Conservation (phyloP, 2,888 invertebrate species). For the Dicyrtoma fusca region DNA sequence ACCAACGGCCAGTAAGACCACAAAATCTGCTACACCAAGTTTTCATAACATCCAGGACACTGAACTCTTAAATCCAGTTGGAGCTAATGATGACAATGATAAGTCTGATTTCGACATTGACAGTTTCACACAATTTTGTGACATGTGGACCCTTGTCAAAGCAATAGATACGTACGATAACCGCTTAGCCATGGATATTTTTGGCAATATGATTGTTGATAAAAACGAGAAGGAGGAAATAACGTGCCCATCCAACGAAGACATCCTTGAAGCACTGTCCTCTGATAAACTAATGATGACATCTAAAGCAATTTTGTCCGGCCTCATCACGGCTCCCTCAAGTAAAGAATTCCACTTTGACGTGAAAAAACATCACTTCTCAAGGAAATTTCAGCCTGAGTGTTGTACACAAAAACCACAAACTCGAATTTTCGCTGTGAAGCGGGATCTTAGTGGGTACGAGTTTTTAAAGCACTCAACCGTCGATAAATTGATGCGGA, state of each 20-base stretch:
- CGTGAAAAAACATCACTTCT: background rate
- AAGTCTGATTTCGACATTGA: slow-evolving; percentile 24
- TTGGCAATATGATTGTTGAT: slow-evolving; percentile 47
- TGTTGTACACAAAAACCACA: slow-evolving; percentile 15
- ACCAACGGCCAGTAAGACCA: background rate
- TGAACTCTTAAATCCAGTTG: background rate
- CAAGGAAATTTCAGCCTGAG: background rate
- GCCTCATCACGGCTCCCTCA: slow-evolving; percentile 42
- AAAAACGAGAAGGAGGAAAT: slow-evolving; percentile 23
- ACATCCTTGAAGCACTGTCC: slow-evolving; percentile 34
- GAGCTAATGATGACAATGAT: background rate
- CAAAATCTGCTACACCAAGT: no score
- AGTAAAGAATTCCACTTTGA: slow-evolving; percentile 38
- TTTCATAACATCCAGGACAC: no score
- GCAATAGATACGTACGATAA: slow-evolving; percentile 49
- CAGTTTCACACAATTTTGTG: slow-evolving; percentile 45
- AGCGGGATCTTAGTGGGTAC: slow-evolving; percentile 47
- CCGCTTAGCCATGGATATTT: slow-evolving; percentile 47
- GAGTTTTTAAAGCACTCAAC: slow-evolving; percentile 43
- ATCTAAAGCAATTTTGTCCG: slow-evolving; percentile 33
- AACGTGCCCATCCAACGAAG: slow-evolving; percentile 12
- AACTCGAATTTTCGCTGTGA: slow-evolving; percentile 50
- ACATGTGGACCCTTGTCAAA: slow-evolving; percentile 45
- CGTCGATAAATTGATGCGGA: slow-evolving; percentile 39
- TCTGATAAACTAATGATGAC: slow-evolving; percentile 24